Percentiles rank a stretch among this genome's conserved stretches.
Evolutionary conservation across 1,140 invertebrate species (phyloP).

Genomic region (Lucilia cuprina): DNA sequence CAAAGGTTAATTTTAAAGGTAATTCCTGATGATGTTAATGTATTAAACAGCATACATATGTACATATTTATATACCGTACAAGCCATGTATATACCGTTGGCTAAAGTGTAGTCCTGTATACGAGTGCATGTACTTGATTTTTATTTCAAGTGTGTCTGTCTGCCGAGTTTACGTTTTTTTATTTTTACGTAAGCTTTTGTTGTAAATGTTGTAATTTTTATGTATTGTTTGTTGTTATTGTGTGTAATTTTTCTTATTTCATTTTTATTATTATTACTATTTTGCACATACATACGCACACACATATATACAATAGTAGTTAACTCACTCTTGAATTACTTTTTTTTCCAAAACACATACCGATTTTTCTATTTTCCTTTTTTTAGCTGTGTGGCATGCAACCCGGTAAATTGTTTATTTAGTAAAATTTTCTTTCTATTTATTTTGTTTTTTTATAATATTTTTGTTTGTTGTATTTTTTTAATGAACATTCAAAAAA

Average conservation of each 20-base stretch:
- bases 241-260: neutral
- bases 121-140: neutral
- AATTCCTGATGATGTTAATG: no score
- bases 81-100: neutral
- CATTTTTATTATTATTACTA: neutral
- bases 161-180: neutral
- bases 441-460: no score
- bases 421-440: no score
- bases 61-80: neutral
- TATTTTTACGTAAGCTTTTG: neutral
- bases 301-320: neutral
- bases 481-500: neutral
- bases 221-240: neutral
- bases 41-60: no score
- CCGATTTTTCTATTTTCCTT: neutral
- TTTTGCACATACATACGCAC: neutral
- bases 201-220: neutral
- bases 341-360: neutral
- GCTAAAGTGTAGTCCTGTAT: neutral
- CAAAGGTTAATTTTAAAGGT: no score
- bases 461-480: no score
- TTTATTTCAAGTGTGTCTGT: neutral
- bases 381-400: no score
- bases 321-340: neutral
- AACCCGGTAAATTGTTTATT: no score